Percentiles rank a stretch among this genome's conserved stretches.
Evolutionary conservation across 92 coral and sea anemone genomes (phyloP).

Genomic region (Epizoanthus ramosus): DNA sequence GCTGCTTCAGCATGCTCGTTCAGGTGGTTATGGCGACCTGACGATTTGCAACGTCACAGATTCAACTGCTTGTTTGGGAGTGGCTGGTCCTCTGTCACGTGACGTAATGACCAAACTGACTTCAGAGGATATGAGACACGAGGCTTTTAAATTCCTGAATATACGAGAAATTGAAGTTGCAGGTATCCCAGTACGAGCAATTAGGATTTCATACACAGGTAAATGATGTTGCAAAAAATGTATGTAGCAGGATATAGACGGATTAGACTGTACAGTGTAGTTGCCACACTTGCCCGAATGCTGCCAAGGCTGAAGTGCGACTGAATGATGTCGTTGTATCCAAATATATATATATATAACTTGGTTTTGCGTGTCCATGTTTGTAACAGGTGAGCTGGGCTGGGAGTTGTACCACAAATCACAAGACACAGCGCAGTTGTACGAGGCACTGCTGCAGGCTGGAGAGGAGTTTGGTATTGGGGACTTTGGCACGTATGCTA

Average conservation of each 20-base stretch:
- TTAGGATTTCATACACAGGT: conserved; percentile 96
- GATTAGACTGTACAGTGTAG: too few species aligned
- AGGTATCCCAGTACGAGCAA: conserved; percentile 83
- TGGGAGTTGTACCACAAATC: conserved; percentile 94
- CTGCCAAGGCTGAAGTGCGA: too few species aligned
- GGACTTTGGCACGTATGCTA: conserved; percentile 96
- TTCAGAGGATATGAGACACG: conserved; percentile 75
- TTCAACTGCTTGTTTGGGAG: conserved; percentile 75
- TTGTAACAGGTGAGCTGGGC: conserved; percentile 85
- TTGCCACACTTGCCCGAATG: too few species aligned
- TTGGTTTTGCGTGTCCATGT: background rate
- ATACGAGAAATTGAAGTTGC: conserved; percentile 83
- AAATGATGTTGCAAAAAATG: background rate
- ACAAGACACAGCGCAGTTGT: conserved; percentile 74
- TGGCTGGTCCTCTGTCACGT: conserved; percentile 93
- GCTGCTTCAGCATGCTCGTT: conserved; percentile 80
- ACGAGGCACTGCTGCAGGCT: conserved; percentile 87
- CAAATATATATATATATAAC: too few species aligned
- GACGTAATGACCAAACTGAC: conserved; percentile 88
- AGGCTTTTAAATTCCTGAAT: conserved; percentile 77
- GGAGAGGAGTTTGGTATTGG: conserved; percentile 93
- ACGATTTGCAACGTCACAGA: conserved; percentile 89
- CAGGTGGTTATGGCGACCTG: conserved; percentile 70
- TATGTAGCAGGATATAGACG: background rate
- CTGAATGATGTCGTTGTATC: too few species aligned